phyloP scores from a whole-genome alignment of 2,113 vertebrate genomes.

The Rostratula benghalensis region DNA sequence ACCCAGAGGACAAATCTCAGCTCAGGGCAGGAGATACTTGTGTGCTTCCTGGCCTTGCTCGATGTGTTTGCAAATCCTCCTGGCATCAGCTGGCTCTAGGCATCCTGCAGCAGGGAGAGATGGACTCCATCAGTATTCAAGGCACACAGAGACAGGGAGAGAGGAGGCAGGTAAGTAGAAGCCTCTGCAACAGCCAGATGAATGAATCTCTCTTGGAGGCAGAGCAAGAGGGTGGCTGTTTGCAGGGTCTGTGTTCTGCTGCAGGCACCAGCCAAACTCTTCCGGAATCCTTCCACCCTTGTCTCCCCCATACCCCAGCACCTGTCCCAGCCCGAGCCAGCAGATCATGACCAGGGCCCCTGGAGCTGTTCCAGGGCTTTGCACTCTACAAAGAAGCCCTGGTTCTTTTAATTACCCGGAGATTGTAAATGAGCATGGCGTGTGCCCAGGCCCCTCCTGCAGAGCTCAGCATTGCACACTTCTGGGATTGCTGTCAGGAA shows the following conservation, averaged over 20 bases:
- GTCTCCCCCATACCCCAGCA: background rate
- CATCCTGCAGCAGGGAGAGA: background rate
- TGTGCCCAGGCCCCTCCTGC: background rate
- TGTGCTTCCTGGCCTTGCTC: background rate
- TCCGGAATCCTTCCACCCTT: background rate
- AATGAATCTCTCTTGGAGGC: background rate
- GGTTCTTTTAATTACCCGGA: background rate
- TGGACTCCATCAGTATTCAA: background rate
- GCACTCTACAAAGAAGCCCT: background rate
- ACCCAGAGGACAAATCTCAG: background rate
- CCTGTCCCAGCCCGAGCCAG: background rate
- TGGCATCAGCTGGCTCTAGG: background rate
- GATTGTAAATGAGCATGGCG: background rate
- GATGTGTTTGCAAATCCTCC: background rate
- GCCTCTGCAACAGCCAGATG: background rate
- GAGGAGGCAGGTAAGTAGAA: background rate
- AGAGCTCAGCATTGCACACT: background rate
- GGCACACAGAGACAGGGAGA: background rate
- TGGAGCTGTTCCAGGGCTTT: background rate
- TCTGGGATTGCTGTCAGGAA: background rate
- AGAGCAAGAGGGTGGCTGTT: background rate
- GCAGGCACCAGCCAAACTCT: background rate
- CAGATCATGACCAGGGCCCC: accelerated
- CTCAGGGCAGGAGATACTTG: background rate
- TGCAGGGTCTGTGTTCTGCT: background rate